Evolutionary conservation across 1,140 invertebrate species (phyloP), one percentile per base, ranked within the genome.

Genomic region (Plodia interpunctella): DNA sequence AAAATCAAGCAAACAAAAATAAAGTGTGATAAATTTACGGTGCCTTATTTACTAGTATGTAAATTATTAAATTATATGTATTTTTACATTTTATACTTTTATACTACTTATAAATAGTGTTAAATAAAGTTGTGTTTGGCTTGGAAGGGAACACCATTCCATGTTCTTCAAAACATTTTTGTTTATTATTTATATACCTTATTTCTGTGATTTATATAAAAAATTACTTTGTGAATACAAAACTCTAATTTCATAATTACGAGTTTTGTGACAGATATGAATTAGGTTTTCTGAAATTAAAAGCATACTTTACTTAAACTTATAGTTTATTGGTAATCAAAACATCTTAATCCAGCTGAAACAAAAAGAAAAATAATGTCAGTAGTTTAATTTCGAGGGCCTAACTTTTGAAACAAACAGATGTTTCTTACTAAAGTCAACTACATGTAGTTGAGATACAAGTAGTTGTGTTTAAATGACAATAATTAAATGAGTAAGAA

Each of bases 271-370:
- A 25, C 6, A 25, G 21, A 25, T 3, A 25, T 3, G 21, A 25
- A 25, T 2, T 25, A 25, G 21, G 21, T 53, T 5, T 21, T 5
- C 0, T 25, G 9, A n/a, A 53, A 21, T 53, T 5, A 53, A 53
- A 53, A 53, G 19, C 5, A 51, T 56, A 64, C n/a, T n/a, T n/a
- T 53, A 58, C 13, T 57, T n/a, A 56, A 28, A 20, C 3, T 49
- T 68, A 57, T 32, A 20, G 35, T 79, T 79, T 79, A 79, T 79
- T 79, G 67, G 68, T 71, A 71, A 10, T 57, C 67, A 60, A 72
- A 60, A 64, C 68, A 79, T 69, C 30, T 80, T 84, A 88, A 70
- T 88, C 81, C 66, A 87, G 81, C 84, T 85, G 84, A 80, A 87
- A 87, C 77, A 78, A 86, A 76, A 69, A 44, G 65, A 78, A 79